phyloP scores from a whole-genome alignment of 2,797 vertebrate species.

The Melanotaenia trifasciata region DNA sequence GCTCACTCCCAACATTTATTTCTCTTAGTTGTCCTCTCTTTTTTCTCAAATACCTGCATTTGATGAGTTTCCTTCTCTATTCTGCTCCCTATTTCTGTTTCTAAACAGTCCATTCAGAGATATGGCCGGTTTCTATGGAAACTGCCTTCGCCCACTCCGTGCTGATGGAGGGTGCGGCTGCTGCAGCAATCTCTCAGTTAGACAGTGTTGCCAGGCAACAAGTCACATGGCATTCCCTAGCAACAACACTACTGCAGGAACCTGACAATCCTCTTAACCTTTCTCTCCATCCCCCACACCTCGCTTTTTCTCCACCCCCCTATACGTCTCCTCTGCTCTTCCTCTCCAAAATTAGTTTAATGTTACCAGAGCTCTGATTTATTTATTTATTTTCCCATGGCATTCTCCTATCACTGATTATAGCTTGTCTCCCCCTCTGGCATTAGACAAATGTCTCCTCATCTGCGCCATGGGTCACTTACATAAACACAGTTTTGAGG shows the following conservation, averaged over 20 bases:
- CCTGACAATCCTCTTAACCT: slow-evolving; percentile 86
- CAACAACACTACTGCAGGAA: slow-evolving; percentile 86
- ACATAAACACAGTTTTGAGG: slow-evolving; percentile 55
- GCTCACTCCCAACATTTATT: slow-evolving; percentile 13
- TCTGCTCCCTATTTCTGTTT: slow-evolving; percentile 45
- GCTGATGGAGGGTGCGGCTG: slow-evolving; percentile 81
- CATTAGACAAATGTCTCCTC: slow-evolving; percentile 67
- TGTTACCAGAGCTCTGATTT: slow-evolving; percentile 47
- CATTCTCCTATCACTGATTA: slow-evolving; percentile 53
- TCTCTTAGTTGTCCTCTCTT: slow-evolving; percentile 27
- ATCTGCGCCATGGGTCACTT: slow-evolving; percentile 64
- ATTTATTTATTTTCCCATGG: slow-evolving; percentile 13
- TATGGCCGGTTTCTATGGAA: slow-evolving; percentile 83
- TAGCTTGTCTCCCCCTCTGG: slow-evolving; percentile 55
- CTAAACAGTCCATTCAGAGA: slow-evolving; percentile 76
- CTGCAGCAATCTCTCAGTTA: slow-evolving; percentile 85
- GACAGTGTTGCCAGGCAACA: slow-evolving; percentile 85
- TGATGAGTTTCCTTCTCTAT: slow-evolving; percentile 33
- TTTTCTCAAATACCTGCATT: slow-evolving; percentile 51
- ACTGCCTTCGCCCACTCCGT: slow-evolving; percentile 84
- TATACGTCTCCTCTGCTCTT: slow-evolving; percentile 49
- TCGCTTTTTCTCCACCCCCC: slow-evolving; percentile 49
- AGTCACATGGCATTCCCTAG: slow-evolving; percentile 86
- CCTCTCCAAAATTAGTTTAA: slow-evolving; percentile 58
- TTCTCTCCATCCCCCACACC: slow-evolving; percentile 76